phyloP scores from a whole-genome alignment of 2,113 vertebrate genomes.

The Onychorhynchus coronatus region DNA sequence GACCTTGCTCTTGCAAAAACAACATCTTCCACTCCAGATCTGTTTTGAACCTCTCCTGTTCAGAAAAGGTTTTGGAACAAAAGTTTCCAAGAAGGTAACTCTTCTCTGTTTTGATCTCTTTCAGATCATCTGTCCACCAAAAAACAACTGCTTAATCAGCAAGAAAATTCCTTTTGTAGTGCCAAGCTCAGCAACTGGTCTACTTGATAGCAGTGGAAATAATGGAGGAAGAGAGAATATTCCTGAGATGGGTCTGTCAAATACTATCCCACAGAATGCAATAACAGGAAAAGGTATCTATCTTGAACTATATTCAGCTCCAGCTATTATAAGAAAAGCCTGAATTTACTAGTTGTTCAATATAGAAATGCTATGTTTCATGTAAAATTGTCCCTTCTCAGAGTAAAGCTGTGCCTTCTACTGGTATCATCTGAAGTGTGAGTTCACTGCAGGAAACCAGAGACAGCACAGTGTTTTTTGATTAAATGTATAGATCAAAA shows the following conservation, averaged over 20 bases:
- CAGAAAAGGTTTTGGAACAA: background rate
- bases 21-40: background rate
- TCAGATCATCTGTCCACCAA: slow-evolving; percentile 17
- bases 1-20: background rate
- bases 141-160: background rate
- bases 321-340: background rate
- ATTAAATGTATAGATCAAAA: background rate
- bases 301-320: background rate
- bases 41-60: background rate
- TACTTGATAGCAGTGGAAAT: background rate
- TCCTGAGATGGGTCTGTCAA: background rate
- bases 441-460: background rate
- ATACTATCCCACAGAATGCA: background rate
- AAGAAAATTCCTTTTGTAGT: slow-evolving; percentile 25
- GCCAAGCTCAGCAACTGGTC: background rate
- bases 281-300: slow-evolving; percentile 9
- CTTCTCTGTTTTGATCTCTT: background rate
- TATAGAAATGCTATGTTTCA: background rate
- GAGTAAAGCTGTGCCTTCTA: background rate
- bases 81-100: background rate
- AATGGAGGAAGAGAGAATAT: background rate
- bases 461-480: background rate
- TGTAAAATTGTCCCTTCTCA: background rate
- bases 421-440: background rate
- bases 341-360: background rate